Conservation (phyloP, 2,113 vertebrate genomes). For the Seriola aureovittata region DNA sequence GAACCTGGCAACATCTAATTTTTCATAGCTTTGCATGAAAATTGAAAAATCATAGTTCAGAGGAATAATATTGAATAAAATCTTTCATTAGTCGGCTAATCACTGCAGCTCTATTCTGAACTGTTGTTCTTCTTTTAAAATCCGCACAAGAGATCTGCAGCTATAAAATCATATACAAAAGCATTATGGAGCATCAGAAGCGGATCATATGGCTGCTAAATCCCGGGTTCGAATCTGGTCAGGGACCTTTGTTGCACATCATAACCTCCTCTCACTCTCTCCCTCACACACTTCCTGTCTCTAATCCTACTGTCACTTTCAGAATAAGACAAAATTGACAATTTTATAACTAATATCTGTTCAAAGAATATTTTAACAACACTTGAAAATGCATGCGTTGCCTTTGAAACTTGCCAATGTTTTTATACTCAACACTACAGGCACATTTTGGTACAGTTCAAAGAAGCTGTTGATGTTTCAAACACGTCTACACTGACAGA, state of each 20-base stretch:
- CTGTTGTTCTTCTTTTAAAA: background rate
- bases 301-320: no score
- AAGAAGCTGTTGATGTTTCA: background rate
- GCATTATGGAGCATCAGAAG: background rate
- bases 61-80: background rate
- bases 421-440: background rate
- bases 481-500: background rate
- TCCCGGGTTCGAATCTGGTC: background rate
- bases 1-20: background rate
- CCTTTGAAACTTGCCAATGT: background rate
- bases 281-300: no score
- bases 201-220: background rate
- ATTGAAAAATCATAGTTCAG: background rate
- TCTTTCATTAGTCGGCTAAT: no score
- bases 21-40: background rate
- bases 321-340: no score
- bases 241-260: background rate
- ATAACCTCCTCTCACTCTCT: background rate
- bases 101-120: background rate
- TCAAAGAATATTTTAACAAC: background rate
- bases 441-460: background rate
- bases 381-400: background rate
- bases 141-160: no score
- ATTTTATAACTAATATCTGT: background rate
- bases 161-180: background rate